Evolutionary conservation across 2,113 vertebrate species (phyloP), one percentile per base, ranked within the genome.

Genomic region (Ailuropoda melanoleuca): DNA sequence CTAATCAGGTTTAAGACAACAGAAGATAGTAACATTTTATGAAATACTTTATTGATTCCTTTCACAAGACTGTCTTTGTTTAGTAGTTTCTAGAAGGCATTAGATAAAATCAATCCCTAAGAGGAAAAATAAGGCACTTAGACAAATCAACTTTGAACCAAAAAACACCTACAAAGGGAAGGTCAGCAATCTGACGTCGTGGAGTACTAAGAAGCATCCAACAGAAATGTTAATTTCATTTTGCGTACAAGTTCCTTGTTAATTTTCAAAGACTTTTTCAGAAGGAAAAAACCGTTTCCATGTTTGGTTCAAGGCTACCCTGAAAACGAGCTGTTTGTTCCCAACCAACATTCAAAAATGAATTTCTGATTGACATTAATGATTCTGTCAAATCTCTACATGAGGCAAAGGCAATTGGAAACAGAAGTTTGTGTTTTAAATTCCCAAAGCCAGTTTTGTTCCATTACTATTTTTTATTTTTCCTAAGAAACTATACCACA

Each of bases 351-450:
- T 82, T 46, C 46, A 88, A 39, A 95, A 88, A 84, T 78, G 46
- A 92, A 72, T 80, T 72, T 85, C 58, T 82, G 48, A 70, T 92
- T 80, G 37, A 66, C 17, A 18, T 87, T 39, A 93, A 77, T 62
- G 31, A 62, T 90, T 81, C 23, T 68, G 14, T 86, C 70, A 82
- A 34, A 46, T 60, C 8, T 95, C 4, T 80, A 17, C 58, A 17
- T 31, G 81, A 96, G 12, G 29, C 29, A 70, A 94, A 64, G 37
- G 17, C 62, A 81, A 46, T 13, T 94, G 14, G 24, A 77, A 89
- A 85, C 26, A 62, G n/a, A 64, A 96, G 15, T 81, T 93, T 95
- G 50, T 31, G 46, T 93, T 93, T 81, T 86, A 75, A 90, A 93
- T 64, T 58, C 60, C 64, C 80, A 90, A 75, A 82, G 39, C 53